Evolutionary conservation across 2,797 vertebrate species (phyloP), one percentile per base, ranked within the genome.

Genomic region (Notolepis coatsorum): DNA sequence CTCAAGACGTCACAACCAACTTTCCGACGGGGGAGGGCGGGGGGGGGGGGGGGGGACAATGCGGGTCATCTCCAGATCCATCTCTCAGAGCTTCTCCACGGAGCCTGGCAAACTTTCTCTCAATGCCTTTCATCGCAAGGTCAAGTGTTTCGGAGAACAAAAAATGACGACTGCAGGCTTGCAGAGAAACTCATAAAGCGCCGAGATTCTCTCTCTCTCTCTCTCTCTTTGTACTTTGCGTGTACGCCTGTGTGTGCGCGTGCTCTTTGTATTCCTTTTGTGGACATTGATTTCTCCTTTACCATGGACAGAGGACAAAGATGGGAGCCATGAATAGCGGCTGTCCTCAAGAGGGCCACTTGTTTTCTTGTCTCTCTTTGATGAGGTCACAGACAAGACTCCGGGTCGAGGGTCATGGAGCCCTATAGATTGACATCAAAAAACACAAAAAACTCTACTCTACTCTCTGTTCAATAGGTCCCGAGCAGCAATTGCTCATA

Each of bases 301-400:
- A 73, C 54, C 65, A 81, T 3, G 17, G 78, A 82, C 79, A 72
- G 73, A 82, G 55, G 73, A 84, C 88, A 89, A 88, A 90, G 86
- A 88, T 79, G 80, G n/a, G 71, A 61, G 73, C 76, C 75, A 87
- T 91, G 87, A 91, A 92, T 91, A 81, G 79, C 75, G 68, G 69
- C 86, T 74, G 68, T 90, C 80, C 82, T 84, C 85, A 83, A 85
- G 84, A 85, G 75, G 73, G 79, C 84, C 73, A 75, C 86, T 84
- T 88, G 84, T 88, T 88, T 84, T 87, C 75, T 77, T 55, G 25
- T 79, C 81, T 72, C 47, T 58, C 82, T 89, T 90, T 90, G 86
- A 93, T 89, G 85, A 89, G 78, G 82, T 88, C 82, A 84, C 69
- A 77, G 83, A 83, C 74, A 77, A 89, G 81, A 82, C 88, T 57